These are phyloP conservation scores for Macrostomum lignano DNA, from an alignment of 1,140 invertebrate species.

Conservation along the genomic window DNA sequence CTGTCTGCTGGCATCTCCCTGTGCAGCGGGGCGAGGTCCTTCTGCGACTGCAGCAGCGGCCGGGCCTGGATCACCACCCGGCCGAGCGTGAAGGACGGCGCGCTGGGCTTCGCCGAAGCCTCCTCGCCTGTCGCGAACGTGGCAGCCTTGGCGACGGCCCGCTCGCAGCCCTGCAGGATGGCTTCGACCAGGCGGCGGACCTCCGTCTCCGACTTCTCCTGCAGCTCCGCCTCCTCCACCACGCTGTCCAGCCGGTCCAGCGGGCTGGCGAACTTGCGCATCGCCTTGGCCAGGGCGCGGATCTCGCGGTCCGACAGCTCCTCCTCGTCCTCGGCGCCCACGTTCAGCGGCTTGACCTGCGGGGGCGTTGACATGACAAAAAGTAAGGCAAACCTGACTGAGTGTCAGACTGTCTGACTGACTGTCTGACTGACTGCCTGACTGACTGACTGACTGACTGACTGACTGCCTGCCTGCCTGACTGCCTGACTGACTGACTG, in stretches of 20 bases:
- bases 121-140: too few relatives aligned
- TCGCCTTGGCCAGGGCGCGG: constrained; percentile 43
- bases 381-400: too few relatives aligned
- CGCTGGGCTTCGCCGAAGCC: constrained; percentile 35
- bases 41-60: constrained; percentile 51
- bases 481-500: too few relatives aligned
- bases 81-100: constrained; percentile 46
- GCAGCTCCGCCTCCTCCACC: constrained; percentile 71
- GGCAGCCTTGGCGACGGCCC: constrained; percentile 35
- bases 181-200: constrained; percentile 54
- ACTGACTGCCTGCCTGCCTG: too few relatives aligned
- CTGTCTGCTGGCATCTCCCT: too few relatives aligned
- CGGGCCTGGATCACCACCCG: constrained; percentile 83
- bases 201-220: constrained; percentile 68
- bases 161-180: constrained; percentile 47
- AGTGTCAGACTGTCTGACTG: too few relatives aligned
- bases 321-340: too few relatives aligned
- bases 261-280: constrained; percentile 69
- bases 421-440: too few relatives aligned
- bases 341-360: too few relatives aligned
- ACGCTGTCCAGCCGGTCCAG: constrained; percentile 62
- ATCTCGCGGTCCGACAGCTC: constrained; percentile 56
- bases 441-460: too few relatives aligned
- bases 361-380: too few relatives aligned
- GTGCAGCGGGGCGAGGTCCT: constrained; percentile 60